These are phyloP conservation scores for Aspidoscelis tigris DNA, from an alignment of 2,113 vertebrate genomes.

Conservation along the genomic window DNA sequence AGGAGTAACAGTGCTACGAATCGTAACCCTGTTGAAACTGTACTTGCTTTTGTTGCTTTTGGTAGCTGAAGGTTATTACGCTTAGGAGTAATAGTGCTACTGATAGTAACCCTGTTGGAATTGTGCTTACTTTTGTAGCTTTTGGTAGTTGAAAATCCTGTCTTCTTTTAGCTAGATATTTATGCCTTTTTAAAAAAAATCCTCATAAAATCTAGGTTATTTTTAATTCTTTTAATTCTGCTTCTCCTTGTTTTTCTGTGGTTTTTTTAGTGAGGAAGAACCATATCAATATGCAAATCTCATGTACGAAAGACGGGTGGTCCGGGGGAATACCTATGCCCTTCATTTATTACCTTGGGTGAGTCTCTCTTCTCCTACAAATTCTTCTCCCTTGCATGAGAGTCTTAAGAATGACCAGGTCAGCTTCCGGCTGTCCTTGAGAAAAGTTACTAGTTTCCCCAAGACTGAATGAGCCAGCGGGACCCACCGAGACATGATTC, in stretches of 20 bases:
- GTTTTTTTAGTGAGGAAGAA: slow-evolving; percentile 73
- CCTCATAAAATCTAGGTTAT: too few relatives aligned
- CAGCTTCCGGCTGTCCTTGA: neutral
- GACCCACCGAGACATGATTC: neutral
- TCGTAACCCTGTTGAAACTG: too few relatives aligned
- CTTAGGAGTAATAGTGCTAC: too few relatives aligned
- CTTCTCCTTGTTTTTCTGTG: neutral
- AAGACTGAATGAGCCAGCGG: neutral
- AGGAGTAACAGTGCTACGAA: too few relatives aligned
- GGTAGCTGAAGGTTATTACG: too few relatives aligned
- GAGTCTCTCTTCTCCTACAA: neutral
- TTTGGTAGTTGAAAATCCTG: too few relatives aligned
- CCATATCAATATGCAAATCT: slow-evolving; percentile 81
- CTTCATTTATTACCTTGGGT: slow-evolving; percentile 73
- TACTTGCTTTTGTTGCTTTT: too few relatives aligned
- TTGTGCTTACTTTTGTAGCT: too few relatives aligned
- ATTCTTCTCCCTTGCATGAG: neutral
- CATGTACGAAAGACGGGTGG: slow-evolving; percentile 89
- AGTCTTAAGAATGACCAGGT: neutral
- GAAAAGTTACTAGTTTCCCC: too few relatives aligned
- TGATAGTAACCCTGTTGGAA: too few relatives aligned
- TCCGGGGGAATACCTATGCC: slow-evolving; percentile 87
- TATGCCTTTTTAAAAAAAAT: too few relatives aligned
- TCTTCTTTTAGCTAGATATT: too few relatives aligned
- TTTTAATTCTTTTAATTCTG: neutral